Conservation (phyloP, 2,797 vertebrate species). For the Myotis myotis region DNA sequence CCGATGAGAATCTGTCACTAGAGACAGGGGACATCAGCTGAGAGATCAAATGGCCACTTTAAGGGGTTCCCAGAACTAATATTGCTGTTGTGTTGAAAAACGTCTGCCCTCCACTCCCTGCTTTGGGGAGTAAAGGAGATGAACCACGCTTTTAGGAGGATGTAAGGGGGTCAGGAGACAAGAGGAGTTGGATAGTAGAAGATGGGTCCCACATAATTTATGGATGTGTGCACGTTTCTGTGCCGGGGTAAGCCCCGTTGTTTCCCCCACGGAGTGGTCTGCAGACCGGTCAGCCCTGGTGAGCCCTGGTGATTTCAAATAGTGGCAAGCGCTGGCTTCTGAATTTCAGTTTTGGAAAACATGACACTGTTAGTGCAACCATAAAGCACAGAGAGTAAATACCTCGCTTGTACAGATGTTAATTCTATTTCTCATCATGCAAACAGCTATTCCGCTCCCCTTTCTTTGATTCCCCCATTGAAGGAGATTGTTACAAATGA, state of each 20-base stretch:
- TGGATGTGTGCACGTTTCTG: not conserved
- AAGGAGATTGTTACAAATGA: not conserved
- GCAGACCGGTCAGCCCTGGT: not conserved
- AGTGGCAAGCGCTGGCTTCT: slow-evolving; percentile 18
- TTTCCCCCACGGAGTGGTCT: rapidly evolving
- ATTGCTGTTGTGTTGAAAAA: not conserved
- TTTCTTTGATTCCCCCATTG: not conserved
- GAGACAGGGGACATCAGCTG: not conserved
- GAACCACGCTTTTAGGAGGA: not conserved
- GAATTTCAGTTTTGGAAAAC: slow-evolving; percentile 67
- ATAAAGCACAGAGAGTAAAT: not conserved
- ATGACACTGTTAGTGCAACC: slow-evolving; percentile 63
- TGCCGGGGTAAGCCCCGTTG: not conserved
- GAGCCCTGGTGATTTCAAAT: slow-evolving; percentile 11
- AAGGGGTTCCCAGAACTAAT: not conserved
- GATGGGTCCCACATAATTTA: not conserved
- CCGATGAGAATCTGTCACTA: not conserved
- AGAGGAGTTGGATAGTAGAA: not conserved
- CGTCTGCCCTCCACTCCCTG: not conserved
- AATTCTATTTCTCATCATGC: slow-evolving; percentile 42
- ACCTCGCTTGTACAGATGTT: slow-evolving; percentile 30
- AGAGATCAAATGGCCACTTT: not conserved
- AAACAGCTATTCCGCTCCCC: not conserved
- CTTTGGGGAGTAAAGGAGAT: not conserved
- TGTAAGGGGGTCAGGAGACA: not conserved